Evolutionary conservation across 2,888 invertebrate species (phyloP).

Genomic region (Caenorhabditis sp.): DNA sequence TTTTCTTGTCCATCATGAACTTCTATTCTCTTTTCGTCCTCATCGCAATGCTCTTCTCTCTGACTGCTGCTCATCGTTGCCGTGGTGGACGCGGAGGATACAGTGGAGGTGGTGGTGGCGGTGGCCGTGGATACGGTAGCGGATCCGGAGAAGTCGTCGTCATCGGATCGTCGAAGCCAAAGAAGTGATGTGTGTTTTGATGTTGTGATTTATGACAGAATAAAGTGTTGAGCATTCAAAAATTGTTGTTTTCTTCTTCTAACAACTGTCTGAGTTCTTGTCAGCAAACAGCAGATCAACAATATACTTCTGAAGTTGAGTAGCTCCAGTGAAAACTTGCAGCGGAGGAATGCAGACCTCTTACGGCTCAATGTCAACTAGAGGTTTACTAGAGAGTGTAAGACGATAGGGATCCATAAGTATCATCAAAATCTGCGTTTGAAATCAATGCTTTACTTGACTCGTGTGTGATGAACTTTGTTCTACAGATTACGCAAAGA

Average conservation of each 20-base stretch:
- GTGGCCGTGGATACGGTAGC: slow-evolving; percentile 8
- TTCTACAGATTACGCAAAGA: too few species aligned
- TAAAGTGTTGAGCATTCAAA: slow-evolving; percentile 28
- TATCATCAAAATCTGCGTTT: neutral
- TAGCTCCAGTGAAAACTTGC: too few species aligned
- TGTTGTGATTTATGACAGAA: neutral
- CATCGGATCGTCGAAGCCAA: slow-evolving; percentile 18
- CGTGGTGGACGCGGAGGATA: slow-evolving; percentile 18
- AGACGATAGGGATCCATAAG: too few species aligned
- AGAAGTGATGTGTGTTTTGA: slow-evolving; percentile 1
- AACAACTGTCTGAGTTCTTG: too few species aligned
- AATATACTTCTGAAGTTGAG: too few species aligned
- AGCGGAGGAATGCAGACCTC: too few species aligned
- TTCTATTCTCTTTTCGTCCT: slow-evolving; percentile 27
- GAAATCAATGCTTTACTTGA: too few species aligned
- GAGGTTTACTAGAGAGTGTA: too few species aligned
- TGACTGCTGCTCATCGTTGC: slow-evolving; percentile 9
- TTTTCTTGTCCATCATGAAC: neutral
- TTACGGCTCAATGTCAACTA: too few species aligned
- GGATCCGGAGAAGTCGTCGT: slow-evolving; percentile 2
- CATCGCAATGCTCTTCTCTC: slow-evolving; percentile 4
- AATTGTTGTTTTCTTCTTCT: too few species aligned
- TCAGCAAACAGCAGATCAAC: too few species aligned
- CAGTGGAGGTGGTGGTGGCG: slow-evolving; percentile 3
- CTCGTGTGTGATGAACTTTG: too few species aligned